Evolutionary conservation across 2,888 invertebrate species (phyloP), one percentile per base, ranked within the genome.

Genomic region (Ypsolopha scabrella): DNA sequence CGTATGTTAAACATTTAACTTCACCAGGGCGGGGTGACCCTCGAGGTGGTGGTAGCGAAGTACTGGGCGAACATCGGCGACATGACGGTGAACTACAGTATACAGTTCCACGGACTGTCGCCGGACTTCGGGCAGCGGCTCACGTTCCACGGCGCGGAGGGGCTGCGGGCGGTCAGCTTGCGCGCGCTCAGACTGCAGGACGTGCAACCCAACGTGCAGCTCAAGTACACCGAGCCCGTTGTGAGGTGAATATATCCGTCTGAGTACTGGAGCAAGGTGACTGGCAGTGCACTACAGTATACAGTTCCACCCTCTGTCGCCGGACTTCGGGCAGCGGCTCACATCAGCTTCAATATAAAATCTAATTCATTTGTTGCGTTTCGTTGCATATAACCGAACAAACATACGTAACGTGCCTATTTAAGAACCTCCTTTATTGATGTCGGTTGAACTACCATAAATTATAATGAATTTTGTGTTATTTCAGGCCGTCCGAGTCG

Each of bases 31-130:
- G 93, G 93, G 54, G 83, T 92, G 33, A 92, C 95, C 14, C 75
- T 98, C 54, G 98, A 99, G 81, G 81, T 98, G 43, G 95, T 93
- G 53, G 88, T 98, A 55, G 96, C 96, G 7, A 97, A 97, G 77
- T 97, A 96, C 89, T 98, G 98, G 98, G 94, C 97, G 8, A 96
- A 93, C 85, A 87, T 94, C 51, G 96, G 96, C 35, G 93, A 93
- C 44, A 89, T 93, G 51, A 78, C 75, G 43, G 72, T 96, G 24
- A 90, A 91, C 70, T 96, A 95, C 75, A 89, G 87, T 41, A 75
- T 98, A 45, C 90, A 92, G 65, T 96, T 98, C 80, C 91, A 92
- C 76, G 97, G 97, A 1, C 88, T 96, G 51, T 88, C 89, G 66
- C 88, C 93, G n/a, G 90, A 90, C 69, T 89, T 88, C 69, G 79